Conservation (phyloP, 1,140 invertebrate genomes). For the Asobara japonica region DNA sequence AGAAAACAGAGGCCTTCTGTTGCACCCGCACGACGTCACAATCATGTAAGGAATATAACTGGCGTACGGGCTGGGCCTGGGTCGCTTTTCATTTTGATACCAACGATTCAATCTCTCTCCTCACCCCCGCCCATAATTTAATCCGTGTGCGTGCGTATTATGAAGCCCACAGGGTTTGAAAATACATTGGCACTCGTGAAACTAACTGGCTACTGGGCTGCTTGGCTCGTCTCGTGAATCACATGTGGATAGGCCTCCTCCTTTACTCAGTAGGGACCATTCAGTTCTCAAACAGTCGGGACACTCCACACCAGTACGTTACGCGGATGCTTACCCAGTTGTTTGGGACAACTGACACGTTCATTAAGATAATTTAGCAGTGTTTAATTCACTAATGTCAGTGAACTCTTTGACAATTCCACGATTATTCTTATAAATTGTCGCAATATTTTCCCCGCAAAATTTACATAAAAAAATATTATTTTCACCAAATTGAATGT, state of each 20-base stretch:
- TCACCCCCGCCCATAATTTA: conserved; percentile 21
- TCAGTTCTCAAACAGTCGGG: conserved; percentile 1
- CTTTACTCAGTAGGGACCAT: background rate
- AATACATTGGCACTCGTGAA: conserved; percentile 28
- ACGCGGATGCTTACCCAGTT: background rate
- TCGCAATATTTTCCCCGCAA: too few species aligned
- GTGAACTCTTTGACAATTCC: too few species aligned
- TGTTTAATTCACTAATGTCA: background rate
- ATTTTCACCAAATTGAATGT: too few species aligned
- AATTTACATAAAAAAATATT: too few species aligned
- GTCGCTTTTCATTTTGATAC: conserved; percentile 37
- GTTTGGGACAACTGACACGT: conserved; percentile 7
- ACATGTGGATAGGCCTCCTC: conserved; percentile 2
- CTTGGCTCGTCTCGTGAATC: conserved; percentile 6
- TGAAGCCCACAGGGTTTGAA: conserved; percentile 12
- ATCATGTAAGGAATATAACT: conserved; percentile 30
- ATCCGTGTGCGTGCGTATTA: conserved; percentile 29
- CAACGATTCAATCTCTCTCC: conserved; percentile 12
- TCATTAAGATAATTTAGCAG: conserved; percentile 5
- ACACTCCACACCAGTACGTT: background rate
- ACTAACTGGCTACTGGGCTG: conserved; percentile 12
- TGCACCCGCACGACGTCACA: conserved; percentile 20
- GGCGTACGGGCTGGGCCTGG: conserved; percentile 10
- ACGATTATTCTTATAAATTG: too few species aligned
- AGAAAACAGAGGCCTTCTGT: conserved; percentile 31